These are phyloP conservation scores for Polymixis flavicincta DNA, from an alignment of 2,888 invertebrate species.

Conservation along the genomic window DNA sequence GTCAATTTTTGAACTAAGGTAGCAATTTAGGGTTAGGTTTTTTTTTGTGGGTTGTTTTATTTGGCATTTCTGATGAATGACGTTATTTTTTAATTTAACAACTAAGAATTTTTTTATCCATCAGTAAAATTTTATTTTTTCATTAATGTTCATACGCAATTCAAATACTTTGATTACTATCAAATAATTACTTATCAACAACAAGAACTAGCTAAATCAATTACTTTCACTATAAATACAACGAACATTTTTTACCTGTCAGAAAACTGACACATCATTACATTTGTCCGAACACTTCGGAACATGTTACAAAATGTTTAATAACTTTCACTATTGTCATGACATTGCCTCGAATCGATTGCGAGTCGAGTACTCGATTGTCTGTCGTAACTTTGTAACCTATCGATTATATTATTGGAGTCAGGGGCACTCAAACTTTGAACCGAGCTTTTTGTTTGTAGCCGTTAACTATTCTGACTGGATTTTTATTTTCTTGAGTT, in stretches of 20 bases:
- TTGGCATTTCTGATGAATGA: background rate
- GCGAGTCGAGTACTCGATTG: constrained; percentile 39
- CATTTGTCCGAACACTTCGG: constrained; percentile 39
- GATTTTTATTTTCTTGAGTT: background rate
- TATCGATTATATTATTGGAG: constrained; percentile 43
- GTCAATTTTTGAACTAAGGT: constrained; percentile 12
- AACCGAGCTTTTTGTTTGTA: background rate
- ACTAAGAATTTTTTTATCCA: background rate
- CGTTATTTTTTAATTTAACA: background rate
- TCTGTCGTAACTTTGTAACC: constrained; percentile 42
- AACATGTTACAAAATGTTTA: constrained; percentile 59
- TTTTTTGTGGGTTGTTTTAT: background rate
- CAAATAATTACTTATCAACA: constrained; percentile 41
- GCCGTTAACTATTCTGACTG: background rate
- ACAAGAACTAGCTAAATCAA: constrained; percentile 30
- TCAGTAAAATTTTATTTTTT: background rate
- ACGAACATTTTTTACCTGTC: constrained; percentile 34
- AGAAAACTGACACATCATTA: constrained; percentile 59
- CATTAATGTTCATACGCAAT: background rate
- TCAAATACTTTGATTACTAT: constrained; percentile 28
- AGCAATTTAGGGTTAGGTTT: constrained; percentile 6
- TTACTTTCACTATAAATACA: constrained; percentile 53
- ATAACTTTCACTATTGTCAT: constrained; percentile 70
- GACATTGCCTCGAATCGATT: constrained; percentile 61
- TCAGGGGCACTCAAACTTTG: constrained; percentile 11